A percentile compares a stretch with the other conserved stretches of the same genome.
Evolutionary conservation across 2,797 vertebrate species (phyloP).

Genomic region (Acanthurus leucopareius): DNA sequence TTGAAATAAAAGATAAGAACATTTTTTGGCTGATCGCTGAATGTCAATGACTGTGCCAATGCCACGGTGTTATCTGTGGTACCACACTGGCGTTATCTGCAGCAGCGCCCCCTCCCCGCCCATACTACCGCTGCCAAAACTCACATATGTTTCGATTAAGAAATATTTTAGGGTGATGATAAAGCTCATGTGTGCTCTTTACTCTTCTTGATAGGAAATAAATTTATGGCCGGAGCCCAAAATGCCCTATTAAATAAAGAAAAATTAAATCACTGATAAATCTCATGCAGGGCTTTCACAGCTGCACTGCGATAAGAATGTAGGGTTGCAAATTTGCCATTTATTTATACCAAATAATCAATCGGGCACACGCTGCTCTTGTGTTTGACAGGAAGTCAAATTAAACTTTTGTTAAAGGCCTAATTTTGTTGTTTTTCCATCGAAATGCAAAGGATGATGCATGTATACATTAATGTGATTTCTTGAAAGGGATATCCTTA

Average conservation of each 20-base stretch:
- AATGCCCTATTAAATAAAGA: conserved; percentile 16
- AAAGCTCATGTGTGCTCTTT: background rate
- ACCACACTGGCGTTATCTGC: conserved; percentile 63
- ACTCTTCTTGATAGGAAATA: conserved; percentile 17
- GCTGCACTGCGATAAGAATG: background rate
- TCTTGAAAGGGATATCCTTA: background rate
- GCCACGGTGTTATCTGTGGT: conserved; percentile 46
- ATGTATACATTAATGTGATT: background rate
- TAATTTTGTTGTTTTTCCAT: background rate
- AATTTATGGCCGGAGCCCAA: background rate
- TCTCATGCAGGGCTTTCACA: background rate
- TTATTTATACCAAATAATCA: background rate
- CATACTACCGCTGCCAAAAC: conserved; percentile 4
- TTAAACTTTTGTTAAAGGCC: no score
- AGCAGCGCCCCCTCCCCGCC: conserved; percentile 64
- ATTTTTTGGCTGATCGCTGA: background rate
- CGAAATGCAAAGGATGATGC: background rate
- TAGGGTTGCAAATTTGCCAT: background rate
- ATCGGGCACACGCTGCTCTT: background rate
- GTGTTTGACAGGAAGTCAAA: background rate
- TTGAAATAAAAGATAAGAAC: background rate
- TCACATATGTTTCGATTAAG: conserved; percentile 26
- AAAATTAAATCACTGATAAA: conserved; percentile 29
- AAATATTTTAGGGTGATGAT: conserved; percentile 17
- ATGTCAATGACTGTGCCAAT: background rate